phyloP scores from a whole-genome alignment of 1,140 invertebrate species.

The Aethina tumida region DNA sequence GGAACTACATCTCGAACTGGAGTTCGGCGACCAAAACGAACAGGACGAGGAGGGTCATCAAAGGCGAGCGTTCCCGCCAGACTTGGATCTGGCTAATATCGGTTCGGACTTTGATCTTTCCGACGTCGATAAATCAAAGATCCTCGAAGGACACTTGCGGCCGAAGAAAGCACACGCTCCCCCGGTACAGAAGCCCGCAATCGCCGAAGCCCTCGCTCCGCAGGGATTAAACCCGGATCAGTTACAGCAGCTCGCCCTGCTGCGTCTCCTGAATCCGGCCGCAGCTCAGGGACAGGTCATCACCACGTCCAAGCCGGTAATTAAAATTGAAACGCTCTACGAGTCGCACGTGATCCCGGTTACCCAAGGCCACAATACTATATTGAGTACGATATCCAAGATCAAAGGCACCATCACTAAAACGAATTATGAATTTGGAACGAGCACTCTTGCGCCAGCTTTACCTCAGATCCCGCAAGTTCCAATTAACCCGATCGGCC shows the following conservation, averaged over 20 bases:
- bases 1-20: constrained; percentile 71
- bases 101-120: constrained; percentile 58
- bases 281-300: constrained; percentile 54
- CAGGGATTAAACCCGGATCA: constrained; percentile 56
- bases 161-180: constrained; percentile 48
- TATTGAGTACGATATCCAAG: constrained; percentile 62
- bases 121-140: constrained; percentile 53
- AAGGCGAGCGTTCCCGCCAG: constrained; percentile 47
- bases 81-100: constrained; percentile 53
- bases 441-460: constrained; percentile 53
- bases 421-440: constrained; percentile 63
- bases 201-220: constrained; percentile 25
- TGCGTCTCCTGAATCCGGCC: constrained; percentile 60
- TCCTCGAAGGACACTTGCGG: constrained; percentile 44
- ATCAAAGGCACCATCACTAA: constrained; percentile 54
- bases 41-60: constrained; percentile 55
- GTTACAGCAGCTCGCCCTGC: constrained; percentile 60
- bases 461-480: constrained; percentile 35
- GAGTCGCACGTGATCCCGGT: constrained; percentile 73
- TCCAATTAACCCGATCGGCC: constrained; percentile 36
- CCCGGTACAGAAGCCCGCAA: constrained; percentile 36
- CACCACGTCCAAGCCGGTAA: constrained; percentile 64
- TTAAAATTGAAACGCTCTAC: constrained; percentile 66
- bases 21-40: constrained; percentile 72
- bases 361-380: constrained; percentile 60